Conservation (phyloP, 2,888 invertebrate genomes). For the Ernsta delagoae region DNA sequence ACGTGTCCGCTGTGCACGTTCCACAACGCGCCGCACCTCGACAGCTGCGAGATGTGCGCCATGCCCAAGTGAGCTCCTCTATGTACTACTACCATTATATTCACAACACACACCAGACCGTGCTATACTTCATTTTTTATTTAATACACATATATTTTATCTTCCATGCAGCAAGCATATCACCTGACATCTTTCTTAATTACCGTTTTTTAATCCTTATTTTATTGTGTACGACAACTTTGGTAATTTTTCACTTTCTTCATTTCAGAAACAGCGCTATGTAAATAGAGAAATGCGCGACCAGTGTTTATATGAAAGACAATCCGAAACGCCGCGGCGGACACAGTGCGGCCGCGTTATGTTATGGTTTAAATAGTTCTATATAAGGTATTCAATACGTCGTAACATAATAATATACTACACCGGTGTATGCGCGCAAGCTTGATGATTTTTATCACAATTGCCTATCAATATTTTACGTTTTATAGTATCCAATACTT, state of each 20-base stretch:
- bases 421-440: background rate
- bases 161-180: too few species aligned
- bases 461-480: background rate
- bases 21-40: constrained; percentile 91
- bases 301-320: constrained; percentile 24
- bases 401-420: constrained; percentile 14
- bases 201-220: too few species aligned
- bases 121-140: too few species aligned
- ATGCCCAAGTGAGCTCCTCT: constrained; percentile 84
- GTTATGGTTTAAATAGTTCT: background rate
- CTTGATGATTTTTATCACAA: too few species aligned
- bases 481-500: background rate
- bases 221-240: too few species aligned
- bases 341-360: background rate
- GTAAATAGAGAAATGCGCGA: constrained; percentile 25
- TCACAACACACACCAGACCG: too few species aligned
- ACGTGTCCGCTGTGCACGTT: constrained; percentile 97
- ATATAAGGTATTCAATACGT: constrained; percentile 18
- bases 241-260: constrained; percentile 32
- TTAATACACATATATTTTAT: too few species aligned
- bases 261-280: constrained; percentile 58
- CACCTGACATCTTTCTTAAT: too few species aligned
- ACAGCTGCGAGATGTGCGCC: constrained; percentile 96
- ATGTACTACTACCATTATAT: too few species aligned
- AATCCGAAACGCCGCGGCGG: constrained; percentile 5